Evolutionary conservation across 2,797 vertebrate genomes (phyloP), one percentile per base, ranked within the genome.

Genomic region (Otolemur crassicaudatus): DNA sequence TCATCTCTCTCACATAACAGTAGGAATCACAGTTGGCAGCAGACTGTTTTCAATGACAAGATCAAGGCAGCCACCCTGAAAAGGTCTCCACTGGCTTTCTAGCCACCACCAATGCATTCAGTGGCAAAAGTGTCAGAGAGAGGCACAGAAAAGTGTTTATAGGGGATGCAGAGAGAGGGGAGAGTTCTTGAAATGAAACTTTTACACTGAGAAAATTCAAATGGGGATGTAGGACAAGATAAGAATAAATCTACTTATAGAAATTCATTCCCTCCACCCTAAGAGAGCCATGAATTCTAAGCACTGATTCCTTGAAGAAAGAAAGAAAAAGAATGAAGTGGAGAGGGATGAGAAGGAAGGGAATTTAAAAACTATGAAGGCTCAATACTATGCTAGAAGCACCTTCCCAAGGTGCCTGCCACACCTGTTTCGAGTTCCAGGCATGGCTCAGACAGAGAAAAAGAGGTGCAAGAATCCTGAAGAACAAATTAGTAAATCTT

Each of bases 251-350:
- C 61, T 77, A 13, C 60, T 13, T 49, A n/a, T 25, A 85, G 61
- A 80, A 67, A 75, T 20, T 72, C 56, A 34, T 75, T 77, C 43
- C 65, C 13, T 91, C 75, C 17, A 19, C 80, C 25, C 31, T 17
- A 76, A 72, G 40, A 31, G 34, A 84, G 61, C 17, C 65, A 61
- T 11, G 34, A 19, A 69, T 79, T 79, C 56, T 91, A 53, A 73
- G 31, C 60, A 76, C n/a, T 72, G 76, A 90, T 67, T 75, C 29
- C 53, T 90, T 31, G 85, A 31, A 90, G n/a, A 83, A 86, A 69
- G 46, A 7, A 61, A 65, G 27, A 72, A 43, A 73, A 43, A 19
- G 14, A 31, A 6, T 1, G 10, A 73, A 37, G 27, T 0, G 29
- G 40, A 43, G n/a, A 65, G 22, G 7, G 79, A 65, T 12, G 13